Conservation (phyloP, 2,888 invertebrate genomes). For the Ptychoptera contaminata region DNA sequence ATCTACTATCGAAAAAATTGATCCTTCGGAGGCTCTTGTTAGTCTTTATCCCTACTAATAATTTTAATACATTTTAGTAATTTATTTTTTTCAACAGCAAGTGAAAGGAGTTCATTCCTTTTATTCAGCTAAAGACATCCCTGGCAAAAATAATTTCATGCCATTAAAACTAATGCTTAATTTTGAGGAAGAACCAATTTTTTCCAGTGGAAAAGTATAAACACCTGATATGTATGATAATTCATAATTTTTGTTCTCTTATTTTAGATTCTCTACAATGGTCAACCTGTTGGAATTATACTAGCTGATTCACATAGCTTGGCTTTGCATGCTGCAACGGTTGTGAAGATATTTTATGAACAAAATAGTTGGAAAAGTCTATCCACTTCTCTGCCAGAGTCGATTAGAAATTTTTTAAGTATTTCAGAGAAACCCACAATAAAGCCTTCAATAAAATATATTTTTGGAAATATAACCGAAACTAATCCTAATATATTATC, state of each 20-base stretch:
- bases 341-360: slow-evolving; percentile 35
- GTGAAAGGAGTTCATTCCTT: slow-evolving; percentile 49
- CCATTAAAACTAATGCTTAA: slow-evolving; percentile 13
- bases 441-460: no score
- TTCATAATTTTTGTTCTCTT: not conserved
- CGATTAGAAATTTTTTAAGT: no score
- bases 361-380: no score
- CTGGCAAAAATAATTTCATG: slow-evolving; percentile 47
- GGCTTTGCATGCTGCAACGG: slow-evolving; percentile 37
- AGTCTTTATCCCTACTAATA: no score
- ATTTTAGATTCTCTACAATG: slow-evolving; percentile 11
- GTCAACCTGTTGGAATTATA: slow-evolving; percentile 46
- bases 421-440: no score
- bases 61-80: no score
- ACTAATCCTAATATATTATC: no score
- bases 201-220: slow-evolving; percentile 21
- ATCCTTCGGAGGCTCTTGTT: slow-evolving; percentile 49
- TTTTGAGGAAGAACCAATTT: slow-evolving; percentile 33
- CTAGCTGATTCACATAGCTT: slow-evolving; percentile 39
- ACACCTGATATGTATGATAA: not conserved
- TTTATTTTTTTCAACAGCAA: slow-evolving; percentile 37
- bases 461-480: no score
- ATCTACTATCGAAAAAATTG: slow-evolving; percentile 44
- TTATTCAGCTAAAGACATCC: slow-evolving; percentile 48
- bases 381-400: no score